Conservation (phyloP, 1,140 invertebrate genomes). For the Trichomalopsis sarcophagae region DNA sequence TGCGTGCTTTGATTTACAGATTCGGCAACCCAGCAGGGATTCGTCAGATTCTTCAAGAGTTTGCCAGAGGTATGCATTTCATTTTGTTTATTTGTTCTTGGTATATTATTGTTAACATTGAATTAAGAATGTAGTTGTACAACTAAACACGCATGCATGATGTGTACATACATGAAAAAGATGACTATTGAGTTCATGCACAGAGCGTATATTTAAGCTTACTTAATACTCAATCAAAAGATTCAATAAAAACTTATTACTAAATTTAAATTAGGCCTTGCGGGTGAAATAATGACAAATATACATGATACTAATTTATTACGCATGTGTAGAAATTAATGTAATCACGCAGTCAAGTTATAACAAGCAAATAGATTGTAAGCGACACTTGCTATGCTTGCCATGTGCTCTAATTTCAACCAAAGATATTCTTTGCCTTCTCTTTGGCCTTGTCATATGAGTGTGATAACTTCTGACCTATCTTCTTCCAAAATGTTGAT, state of each 20-base stretch:
- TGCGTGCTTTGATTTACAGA: constrained; percentile 72
- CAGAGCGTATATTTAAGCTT: background rate
- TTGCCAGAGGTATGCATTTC: constrained; percentile 77
- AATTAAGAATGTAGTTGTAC: background rate
- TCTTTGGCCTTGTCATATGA: constrained; percentile 74
- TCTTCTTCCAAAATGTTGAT: constrained; percentile 75
- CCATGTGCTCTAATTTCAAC: constrained; percentile 56
- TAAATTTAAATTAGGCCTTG: constrained; percentile 26
- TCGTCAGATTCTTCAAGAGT: constrained; percentile 77
- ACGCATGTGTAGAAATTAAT: constrained; percentile 30
- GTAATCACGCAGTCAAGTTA: constrained; percentile 34
- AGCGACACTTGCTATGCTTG: constrained; percentile 52
- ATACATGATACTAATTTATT: constrained; percentile 54
- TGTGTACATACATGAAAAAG: background rate
- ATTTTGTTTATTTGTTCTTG: constrained; percentile 5
- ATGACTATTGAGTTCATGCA: background rate
- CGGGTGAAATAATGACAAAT: constrained; percentile 8
- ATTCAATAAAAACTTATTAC: constrained; percentile 8
- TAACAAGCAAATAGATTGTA: constrained; percentile 53
- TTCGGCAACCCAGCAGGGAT: constrained; percentile 76
- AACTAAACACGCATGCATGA: background rate
- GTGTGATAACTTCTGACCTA: constrained; percentile 73
- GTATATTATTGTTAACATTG: too few relatives aligned
- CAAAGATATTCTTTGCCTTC: constrained; percentile 74
- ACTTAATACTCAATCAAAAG: constrained; percentile 18